phyloP scores from a whole-genome alignment of 2,113 vertebrate species.

The cattle (Bos taurus) region DNA sequence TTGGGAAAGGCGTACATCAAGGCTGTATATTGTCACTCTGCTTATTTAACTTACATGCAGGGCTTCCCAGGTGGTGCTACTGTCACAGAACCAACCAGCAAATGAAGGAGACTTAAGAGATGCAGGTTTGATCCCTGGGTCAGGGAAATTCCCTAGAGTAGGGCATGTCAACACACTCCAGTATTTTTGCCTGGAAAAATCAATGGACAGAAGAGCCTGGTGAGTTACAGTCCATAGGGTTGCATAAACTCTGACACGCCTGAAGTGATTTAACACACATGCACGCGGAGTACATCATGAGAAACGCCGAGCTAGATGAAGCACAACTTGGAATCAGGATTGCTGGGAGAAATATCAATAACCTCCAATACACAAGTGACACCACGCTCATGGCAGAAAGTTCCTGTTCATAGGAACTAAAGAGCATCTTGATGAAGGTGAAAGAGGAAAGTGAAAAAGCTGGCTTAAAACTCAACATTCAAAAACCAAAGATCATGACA shows the following conservation, averaged over 20 bases:
- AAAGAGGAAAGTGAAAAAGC: not conserved
- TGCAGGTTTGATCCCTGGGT: not conserved
- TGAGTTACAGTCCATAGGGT: not conserved
- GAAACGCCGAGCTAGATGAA: not conserved
- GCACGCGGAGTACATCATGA: fast-evolving
- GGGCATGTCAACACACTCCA: not conserved
- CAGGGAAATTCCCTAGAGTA: not conserved
- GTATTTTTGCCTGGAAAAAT: not conserved
- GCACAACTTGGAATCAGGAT: not conserved
- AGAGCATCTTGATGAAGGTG: not conserved
- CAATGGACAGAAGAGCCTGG: not conserved
- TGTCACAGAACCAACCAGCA: too few species aligned
- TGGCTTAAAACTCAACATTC: not conserved
- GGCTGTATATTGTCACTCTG: not conserved
- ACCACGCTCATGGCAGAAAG: not conserved
- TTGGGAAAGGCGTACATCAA: not conserved
- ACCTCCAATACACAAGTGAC: not conserved
- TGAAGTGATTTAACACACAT: not conserved
- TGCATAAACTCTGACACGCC: fast-evolving
- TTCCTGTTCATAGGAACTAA: not conserved
- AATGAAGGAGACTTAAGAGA: not conserved
- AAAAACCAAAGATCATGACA: not conserved
- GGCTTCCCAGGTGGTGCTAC: not conserved
- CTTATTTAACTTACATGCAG: not conserved
- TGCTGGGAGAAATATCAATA: not conserved